phyloP scores from a whole-genome alignment of 2,797 vertebrate genomes.

The Arctocebus calabarensis region DNA sequence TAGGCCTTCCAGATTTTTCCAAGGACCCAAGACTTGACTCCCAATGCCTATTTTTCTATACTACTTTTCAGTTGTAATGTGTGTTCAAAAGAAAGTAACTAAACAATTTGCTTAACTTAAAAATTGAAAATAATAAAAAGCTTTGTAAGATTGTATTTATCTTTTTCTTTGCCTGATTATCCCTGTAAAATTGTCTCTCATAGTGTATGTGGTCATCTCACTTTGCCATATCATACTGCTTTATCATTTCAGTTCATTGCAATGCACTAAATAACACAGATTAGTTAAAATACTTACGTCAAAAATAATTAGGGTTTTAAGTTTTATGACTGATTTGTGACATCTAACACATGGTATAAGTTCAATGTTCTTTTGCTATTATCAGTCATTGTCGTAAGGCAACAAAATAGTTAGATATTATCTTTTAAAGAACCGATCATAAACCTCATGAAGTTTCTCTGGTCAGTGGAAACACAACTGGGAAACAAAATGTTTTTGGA shows the following conservation, averaged over 20 bases:
- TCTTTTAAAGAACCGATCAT: background rate
- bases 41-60: background rate
- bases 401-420: background rate
- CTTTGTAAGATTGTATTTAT: background rate
- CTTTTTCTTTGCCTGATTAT: background rate
- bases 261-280: background rate
- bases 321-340: background rate
- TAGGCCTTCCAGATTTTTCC: background rate
- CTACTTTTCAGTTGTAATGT: background rate
- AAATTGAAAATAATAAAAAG: background rate
- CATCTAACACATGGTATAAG: background rate
- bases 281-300: background rate
- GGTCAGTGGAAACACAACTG: background rate
- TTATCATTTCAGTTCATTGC: background rate
- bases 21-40: background rate
- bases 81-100: background rate
- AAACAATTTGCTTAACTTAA: background rate
- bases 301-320: conserved; percentile 23
- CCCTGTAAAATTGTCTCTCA: background rate
- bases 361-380: background rate
- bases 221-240: background rate
- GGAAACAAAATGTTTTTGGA: background rate
- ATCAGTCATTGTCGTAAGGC: background rate
- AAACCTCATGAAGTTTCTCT: background rate
- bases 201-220: background rate